Base-by-base conservation (phyloP, 2,113 vertebrate genomes). In the Fregetta grallaria region DNA sequence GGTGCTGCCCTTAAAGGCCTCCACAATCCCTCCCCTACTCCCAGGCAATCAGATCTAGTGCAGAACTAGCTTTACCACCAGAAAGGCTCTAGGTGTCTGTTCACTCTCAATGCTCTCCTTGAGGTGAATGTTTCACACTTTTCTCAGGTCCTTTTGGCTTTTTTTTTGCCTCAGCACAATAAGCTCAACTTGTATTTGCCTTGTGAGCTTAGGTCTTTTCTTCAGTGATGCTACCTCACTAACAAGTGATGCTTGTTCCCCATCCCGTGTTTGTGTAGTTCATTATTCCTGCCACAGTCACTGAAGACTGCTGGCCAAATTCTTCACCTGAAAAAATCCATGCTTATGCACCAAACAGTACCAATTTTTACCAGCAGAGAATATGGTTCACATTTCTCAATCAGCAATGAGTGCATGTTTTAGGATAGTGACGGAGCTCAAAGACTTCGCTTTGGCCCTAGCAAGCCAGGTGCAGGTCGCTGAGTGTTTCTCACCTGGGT, bases 401-500 rank as follows among this genome's bases (percentile, higher is more conserved):
- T 78, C 21, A 30, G 9, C 42, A 86, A 13, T 1, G 9, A 91
- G 6, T 17, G 29, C 19, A 4, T 11, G 6, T 63, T 83, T 88
- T 68, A n/a, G n/a, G 27, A 44, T 7, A 32, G 34, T 38, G 34
- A 67, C 2, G 3, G 15, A 95, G 15, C 34, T 77, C 75, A 44
- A 85, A 86, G 38, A 32, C 12, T 92, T 74, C 34, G 47, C 15
- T 61, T 70, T 2, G 6, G 7, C 23, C 70, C 32, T 47, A 53
- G 30, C 22, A 83, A 90, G 36, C 4, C 49, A 80, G 34, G 21
- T 40, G 15, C 27, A 87, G 11, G 2, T 5, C n/a, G n/a, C 2
- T 18, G 16, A 53, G 11, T 14, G 9, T 58, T 59, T 62, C 94
- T 97, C 72, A 99, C 99, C 99, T 98, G 99, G 99, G 94, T 99